Conservation (phyloP, 2,797 vertebrate genomes). For the Chrysocyon brachyurus region DNA sequence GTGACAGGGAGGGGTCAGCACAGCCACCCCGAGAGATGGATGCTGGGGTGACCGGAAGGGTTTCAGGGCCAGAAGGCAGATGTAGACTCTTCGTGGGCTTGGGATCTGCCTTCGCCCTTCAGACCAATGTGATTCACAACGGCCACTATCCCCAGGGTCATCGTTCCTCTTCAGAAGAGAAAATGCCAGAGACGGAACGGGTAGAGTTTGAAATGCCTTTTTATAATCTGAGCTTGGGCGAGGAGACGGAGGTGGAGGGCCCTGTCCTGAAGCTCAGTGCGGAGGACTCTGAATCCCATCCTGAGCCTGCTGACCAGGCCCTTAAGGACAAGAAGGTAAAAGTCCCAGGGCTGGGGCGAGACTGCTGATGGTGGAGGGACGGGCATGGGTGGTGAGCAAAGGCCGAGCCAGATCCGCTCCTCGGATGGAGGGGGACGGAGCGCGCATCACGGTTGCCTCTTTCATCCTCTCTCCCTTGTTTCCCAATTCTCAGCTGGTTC, state of each 20-base stretch:
- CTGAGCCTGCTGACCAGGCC: conserved; percentile 18
- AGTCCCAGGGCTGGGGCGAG: neutral
- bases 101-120: neutral
- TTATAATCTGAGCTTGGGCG: conserved; percentile 66
- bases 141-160: conserved; percentile 22
- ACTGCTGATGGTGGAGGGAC: neutral
- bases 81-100: neutral
- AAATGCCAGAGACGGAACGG: neutral
- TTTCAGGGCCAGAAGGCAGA: neutral
- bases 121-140: neutral
- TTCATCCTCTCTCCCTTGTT: neutral
- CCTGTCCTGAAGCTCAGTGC: neutral
- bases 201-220: conserved; percentile 62
- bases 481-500: conserved; percentile 78
- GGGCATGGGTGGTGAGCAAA: neutral
- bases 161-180: neutral
- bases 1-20: neutral
- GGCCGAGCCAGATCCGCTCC: neutral
- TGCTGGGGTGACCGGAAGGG: neutral
- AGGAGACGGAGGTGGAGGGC: conserved; percentile 27
- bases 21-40: neutral
- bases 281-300: neutral
- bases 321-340: conserved; percentile 80
- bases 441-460: neutral
- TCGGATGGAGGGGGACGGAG: neutral